phyloP scores from a whole-genome alignment of 23 tunicate species.

The Oikopleura albicans region DNA sequence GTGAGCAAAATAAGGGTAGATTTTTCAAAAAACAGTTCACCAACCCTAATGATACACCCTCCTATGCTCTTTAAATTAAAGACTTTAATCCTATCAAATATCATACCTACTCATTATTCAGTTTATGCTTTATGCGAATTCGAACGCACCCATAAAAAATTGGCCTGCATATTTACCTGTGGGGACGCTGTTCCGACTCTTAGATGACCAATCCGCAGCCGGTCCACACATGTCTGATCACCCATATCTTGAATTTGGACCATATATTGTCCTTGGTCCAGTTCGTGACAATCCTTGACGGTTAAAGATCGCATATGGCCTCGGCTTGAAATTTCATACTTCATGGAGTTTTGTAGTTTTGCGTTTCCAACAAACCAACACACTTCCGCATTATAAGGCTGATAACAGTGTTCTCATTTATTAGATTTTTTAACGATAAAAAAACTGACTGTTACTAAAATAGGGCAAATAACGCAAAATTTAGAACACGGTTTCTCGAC shows the following conservation, averaged over 20 bases:
- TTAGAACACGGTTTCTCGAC: too few relatives aligned
- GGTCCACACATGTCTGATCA: background rate
- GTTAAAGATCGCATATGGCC: background rate
- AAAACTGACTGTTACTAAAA: too few relatives aligned
- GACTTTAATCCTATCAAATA: background rate
- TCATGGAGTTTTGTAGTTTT: background rate
- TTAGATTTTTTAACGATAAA: background rate
- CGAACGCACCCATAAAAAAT: too few relatives aligned
- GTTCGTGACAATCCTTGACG: background rate
- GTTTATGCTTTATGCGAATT: too few relatives aligned
- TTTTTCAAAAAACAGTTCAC: too few relatives aligned
- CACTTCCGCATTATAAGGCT: background rate
- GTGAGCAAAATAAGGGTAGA: background rate
- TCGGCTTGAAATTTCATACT: background rate
- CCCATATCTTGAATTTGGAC: background rate
- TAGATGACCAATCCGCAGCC: background rate
- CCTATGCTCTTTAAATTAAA: background rate
- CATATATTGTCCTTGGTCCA: background rate
- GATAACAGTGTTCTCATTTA: too few relatives aligned
- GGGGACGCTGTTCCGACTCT: background rate
- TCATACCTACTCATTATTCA: too few relatives aligned
- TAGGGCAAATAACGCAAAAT: too few relatives aligned
- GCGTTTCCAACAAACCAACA: too few relatives aligned
- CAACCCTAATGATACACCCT: background rate
- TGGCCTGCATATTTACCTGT: background rate